Percentiles rank a stretch among this genome's conserved stretches.
phyloP scores from a whole-genome alignment of 1,140 invertebrate genomes.

The Diabrotica virgifera region DNA sequence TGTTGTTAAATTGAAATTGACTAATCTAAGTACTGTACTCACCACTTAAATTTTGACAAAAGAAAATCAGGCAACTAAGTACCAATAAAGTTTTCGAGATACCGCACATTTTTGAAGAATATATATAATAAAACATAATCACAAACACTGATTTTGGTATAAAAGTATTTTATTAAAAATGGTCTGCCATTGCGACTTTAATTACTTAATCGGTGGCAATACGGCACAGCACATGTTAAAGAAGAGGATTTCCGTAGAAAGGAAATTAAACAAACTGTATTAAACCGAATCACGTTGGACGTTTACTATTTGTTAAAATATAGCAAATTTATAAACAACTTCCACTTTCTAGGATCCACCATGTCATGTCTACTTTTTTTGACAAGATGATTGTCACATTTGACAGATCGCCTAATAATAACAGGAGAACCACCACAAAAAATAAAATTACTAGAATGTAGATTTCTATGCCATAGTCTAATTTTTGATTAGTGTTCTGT shows the following conservation, averaged over 20 bases:
- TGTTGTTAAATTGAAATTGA: too few species aligned
- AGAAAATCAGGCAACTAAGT: slow-evolving; percentile 4
- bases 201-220: neutral
- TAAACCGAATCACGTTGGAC: too few species aligned
- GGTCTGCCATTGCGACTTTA: slow-evolving; percentile 6
- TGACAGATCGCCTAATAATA: too few species aligned
- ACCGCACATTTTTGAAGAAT: slow-evolving; percentile 3
- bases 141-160: neutral
- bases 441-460: too few species aligned
- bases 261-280: too few species aligned
- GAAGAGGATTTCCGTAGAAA: too few species aligned
- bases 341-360: neutral
- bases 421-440: too few species aligned
- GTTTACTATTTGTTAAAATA: neutral
- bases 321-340: neutral
- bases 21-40: neutral
- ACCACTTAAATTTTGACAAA: slow-evolving; percentile 11
- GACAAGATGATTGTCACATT: neutral
- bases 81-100: neutral
- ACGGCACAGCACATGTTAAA: neutral
- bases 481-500: too few species aligned
- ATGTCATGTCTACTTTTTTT: neutral
- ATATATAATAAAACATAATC: neutral
- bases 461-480: too few species aligned
- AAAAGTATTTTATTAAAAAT: slow-evolving; percentile 13